Conservation (phyloP, 2,888 invertebrate genomes). For the Timandra comae region DNA sequence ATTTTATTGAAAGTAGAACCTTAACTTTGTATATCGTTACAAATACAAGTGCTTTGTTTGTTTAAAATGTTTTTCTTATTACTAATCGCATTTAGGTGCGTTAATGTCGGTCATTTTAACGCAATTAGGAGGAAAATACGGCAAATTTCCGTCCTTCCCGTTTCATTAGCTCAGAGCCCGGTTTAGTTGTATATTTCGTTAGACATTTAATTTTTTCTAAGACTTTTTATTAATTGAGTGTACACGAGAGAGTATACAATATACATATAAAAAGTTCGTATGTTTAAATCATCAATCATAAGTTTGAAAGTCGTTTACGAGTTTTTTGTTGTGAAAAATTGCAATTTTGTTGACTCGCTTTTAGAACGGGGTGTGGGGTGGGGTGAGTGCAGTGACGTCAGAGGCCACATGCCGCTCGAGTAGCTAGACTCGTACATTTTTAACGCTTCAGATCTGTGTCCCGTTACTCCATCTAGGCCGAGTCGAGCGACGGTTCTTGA, state of each 20-base stretch:
- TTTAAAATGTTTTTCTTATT: constrained; percentile 25
- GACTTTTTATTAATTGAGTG: constrained; percentile 10
- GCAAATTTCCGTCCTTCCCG: constrained; percentile 12
- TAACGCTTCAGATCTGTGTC: constrained; percentile 24
- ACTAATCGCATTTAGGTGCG: constrained; percentile 17
- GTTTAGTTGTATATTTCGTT: constrained; percentile 6
- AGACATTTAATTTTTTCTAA: constrained; percentile 12
- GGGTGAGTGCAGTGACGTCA: constrained; percentile 24
- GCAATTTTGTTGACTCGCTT: constrained; percentile 11
- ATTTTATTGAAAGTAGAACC: constrained; percentile 34
- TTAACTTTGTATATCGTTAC: constrained; percentile 26
- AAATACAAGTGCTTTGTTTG: constrained; percentile 24
- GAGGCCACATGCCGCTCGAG: constrained; percentile 17
- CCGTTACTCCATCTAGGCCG: constrained; percentile 34
- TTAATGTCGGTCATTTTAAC: constrained; percentile 23
- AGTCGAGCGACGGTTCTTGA: constrained; percentile 56
- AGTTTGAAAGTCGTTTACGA: constrained; percentile 12
- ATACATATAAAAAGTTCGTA: background rate
- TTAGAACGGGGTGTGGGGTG: constrained; percentile 5
- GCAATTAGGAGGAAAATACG: constrained; percentile 18
- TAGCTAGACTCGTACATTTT: constrained; percentile 29
- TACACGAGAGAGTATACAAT: constrained; percentile 5
- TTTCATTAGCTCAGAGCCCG: constrained; percentile 7
- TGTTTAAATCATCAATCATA: constrained; percentile 15
- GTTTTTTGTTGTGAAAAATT: constrained; percentile 11